phyloP scores from a whole-genome alignment of 2,797 vertebrate genomes.

The Silurus aristotelis region DNA sequence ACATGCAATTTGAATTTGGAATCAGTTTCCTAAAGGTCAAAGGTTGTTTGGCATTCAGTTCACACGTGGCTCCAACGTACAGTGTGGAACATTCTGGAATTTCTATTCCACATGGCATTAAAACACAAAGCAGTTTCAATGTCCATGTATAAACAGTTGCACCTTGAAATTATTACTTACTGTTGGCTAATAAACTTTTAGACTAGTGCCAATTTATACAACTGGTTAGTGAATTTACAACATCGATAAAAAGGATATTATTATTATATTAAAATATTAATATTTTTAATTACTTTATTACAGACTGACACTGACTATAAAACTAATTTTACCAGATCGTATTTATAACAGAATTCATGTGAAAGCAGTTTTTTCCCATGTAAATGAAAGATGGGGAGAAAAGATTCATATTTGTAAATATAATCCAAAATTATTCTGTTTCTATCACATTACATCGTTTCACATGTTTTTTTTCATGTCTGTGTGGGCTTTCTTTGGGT shows the following conservation, averaged over 20 bases:
- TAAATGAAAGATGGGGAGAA: not conserved
- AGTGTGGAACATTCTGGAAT: conserved; percentile 7
- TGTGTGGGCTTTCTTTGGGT: not conserved
- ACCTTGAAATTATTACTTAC: not conserved
- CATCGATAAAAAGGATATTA: too few species aligned
- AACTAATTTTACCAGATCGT: not conserved
- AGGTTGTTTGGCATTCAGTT: conserved; percentile 75
- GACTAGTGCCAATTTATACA: not conserved
- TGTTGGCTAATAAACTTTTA: not conserved
- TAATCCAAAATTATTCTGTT: not conserved
- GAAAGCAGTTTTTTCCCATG: not conserved
- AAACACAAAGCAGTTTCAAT: conserved; percentile 4
- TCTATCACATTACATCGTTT: not conserved
- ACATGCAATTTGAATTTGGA: conserved; percentile 74
- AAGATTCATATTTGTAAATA: not conserved
- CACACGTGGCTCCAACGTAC: conserved; percentile 61
- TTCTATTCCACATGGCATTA: conserved; percentile 54
- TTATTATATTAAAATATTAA: too few species aligned
- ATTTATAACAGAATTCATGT: not conserved
- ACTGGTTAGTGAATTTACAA: not conserved
- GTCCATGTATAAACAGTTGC: not conserved
- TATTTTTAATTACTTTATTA: not conserved
- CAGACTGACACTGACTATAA: not conserved
- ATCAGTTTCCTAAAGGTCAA: conserved; percentile 76
- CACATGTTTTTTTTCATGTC: not conserved